Percentiles rank a stretch among this genome's conserved stretches.
phyloP scores from a whole-genome alignment of 2,888 invertebrate genomes.

The Lingula anatina region DNA sequence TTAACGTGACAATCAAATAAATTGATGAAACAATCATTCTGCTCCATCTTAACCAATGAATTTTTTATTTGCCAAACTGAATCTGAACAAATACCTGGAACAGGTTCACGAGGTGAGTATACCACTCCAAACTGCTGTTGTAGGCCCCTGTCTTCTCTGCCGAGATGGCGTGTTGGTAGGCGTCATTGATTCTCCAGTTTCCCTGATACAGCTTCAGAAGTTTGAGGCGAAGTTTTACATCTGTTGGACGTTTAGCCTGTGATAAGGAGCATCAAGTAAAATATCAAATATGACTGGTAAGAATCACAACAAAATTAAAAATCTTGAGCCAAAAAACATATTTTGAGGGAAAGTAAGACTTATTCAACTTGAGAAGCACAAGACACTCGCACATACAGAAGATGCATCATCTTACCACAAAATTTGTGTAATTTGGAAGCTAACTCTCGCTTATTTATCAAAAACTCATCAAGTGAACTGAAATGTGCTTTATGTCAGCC shows the following conservation, averaged over 20 bases:
- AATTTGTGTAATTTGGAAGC: too few species aligned
- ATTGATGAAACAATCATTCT: too few species aligned
- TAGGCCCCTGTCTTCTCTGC: conserved; percentile 66
- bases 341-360: too few species aligned
- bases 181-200: conserved; percentile 66
- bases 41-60: too few species aligned
- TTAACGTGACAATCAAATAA: too few species aligned
- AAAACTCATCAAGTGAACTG: not conserved
- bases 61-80: not conserved
- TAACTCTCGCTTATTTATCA: not conserved
- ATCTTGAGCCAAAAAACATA: not conserved
- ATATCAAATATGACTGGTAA: too few species aligned
- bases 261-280: too few species aligned
- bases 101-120: conserved; percentile 51
- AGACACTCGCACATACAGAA: not conserved
- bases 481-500: not conserved
- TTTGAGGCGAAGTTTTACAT: conserved; percentile 70
- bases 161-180: conserved; percentile 70
- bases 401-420: not conserved
- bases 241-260: conserved; percentile 64
- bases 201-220: conserved; percentile 70
- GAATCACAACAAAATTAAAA: not conserved
- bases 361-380: not conserved
- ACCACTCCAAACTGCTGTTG: conserved; percentile 57
- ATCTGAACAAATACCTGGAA: conserved; percentile 39